These are phyloP conservation scores for Staurois parvus DNA, from an alignment of 2,797 vertebrate species.

Conservation along the genomic window DNA sequence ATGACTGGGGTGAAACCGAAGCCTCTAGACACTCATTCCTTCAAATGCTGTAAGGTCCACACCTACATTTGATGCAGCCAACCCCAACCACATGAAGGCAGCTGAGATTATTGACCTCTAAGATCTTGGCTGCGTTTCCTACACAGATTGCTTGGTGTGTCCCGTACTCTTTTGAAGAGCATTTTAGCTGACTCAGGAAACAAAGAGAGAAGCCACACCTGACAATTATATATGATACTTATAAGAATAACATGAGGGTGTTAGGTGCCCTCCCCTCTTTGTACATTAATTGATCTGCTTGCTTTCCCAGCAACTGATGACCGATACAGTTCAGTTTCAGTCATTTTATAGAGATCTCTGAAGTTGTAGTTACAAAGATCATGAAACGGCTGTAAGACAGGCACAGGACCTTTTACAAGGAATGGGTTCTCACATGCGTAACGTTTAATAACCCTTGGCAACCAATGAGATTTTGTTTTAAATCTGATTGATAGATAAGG, in stretches of 20 bases:
- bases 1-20: conserved; percentile 6
- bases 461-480: too few relatives aligned
- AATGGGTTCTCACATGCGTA: too few relatives aligned
- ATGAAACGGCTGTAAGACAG: neutral
- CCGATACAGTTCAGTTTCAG: conserved; percentile 2
- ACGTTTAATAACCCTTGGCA: too few relatives aligned
- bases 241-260: conserved; percentile 26
- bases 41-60: conserved; percentile 20
- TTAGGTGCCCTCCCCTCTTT: neutral
- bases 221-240: conserved; percentile 52
- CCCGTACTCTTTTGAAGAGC: conserved; percentile 33
- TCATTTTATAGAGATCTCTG: neutral
- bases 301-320: conserved; percentile 9
- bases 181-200: conserved; percentile 14
- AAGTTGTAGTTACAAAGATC: neutral
- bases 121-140: conserved; percentile 26
- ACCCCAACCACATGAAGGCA: conserved; percentile 43
- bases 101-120: conserved; percentile 36
- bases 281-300: conserved; percentile 1
- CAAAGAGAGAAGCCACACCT: conserved; percentile 32
- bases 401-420: too few relatives aligned
- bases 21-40: neutral
- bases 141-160: conserved; percentile 32
- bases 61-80: conserved; percentile 6
- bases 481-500: too few relatives aligned